Evolutionary conservation across 2,888 invertebrate species (phyloP).

Genomic region (Oxytorus armatus): DNA sequence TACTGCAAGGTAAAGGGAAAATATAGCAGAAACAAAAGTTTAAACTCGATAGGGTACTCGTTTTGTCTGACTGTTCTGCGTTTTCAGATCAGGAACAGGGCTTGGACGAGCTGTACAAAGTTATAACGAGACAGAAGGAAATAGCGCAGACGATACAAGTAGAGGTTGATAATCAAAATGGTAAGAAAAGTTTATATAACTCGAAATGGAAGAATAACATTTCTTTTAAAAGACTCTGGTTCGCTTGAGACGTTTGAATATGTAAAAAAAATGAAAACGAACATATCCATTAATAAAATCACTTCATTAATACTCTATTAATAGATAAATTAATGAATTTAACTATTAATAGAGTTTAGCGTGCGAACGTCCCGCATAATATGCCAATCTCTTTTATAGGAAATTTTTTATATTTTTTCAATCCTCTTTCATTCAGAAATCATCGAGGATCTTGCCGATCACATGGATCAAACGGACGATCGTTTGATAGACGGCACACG

Average conservation of each 20-base stretch:
- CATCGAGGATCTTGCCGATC: conserved; percentile 90
- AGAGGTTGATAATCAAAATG: conserved; percentile 92
- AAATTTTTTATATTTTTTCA: conserved; percentile 3
- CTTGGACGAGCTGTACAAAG: conserved; percentile 90
- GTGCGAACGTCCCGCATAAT: neutral
- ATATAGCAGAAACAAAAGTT: neutral
- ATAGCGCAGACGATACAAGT: conserved; percentile 90
- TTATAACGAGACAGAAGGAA: conserved; percentile 91
- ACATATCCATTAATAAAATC: no score
- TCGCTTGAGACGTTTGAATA: no score
- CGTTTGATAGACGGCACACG: conserved; percentile 89
- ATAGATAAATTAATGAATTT: neutral
- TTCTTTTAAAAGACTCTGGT: no score
- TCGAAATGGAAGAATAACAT: conserved; percentile 32
- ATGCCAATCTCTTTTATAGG: neutral
- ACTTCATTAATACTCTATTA: no score
- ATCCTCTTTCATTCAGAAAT: conserved; percentile 86
- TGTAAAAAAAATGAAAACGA: no score
- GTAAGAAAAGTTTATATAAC: conserved; percentile 82
- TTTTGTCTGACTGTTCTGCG: conserved; percentile 12
- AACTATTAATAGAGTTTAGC: neutral
- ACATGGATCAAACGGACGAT: conserved; percentile 90
- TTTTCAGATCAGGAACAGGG: conserved; percentile 91
- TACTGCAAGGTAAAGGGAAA: conserved; percentile 85
- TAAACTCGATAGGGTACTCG: neutral